Base-by-base conservation (phyloP, 2,888 invertebrate species). In the Sinelater perroti region DNA sequence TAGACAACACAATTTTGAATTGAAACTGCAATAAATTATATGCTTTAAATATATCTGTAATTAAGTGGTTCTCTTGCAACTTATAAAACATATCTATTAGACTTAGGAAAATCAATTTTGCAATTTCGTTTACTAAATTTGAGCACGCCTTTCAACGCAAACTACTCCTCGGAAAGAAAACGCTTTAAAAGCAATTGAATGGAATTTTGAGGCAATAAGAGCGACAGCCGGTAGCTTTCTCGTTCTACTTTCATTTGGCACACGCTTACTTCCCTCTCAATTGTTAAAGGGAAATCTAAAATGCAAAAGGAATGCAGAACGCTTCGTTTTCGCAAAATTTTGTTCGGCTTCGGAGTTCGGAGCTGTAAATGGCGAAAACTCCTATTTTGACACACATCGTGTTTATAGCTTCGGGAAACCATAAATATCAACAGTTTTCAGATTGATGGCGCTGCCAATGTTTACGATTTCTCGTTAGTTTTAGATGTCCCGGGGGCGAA, bases 371-470 rank as follows among this genome's bases (percentile, higher is more conserved):
- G 26, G 52, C 16, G 49, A 52, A 31, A 44, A 45, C 50, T 53
- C 51, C 49, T 36, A 44, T 53, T 62, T 62, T 62, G 62, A 59
- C 59, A 59, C 53, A 47, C 31, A 53, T 52, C 50, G 52, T 59
- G 59, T 59, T 62, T 62, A 62, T 58, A 54, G 53, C 59, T 45
- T 40, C 36, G 53, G 49, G 49, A 55, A 59, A 50, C 49, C 50
- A 62, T 62, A 62, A 62, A 62, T 62, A 62, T 62, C 62, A 62
- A 59, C 59, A 62, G 59, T 62, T 62, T 54, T 38, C 31, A 46
- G 54, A 54, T 54, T 54, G 54, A 47, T 54, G 40, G 30, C n/a
- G 30, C 40, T 47, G 31, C 21, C 38, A 54, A 47, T 54, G 30
- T 54, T 54, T 40, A 54, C 47, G 54, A 54, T 33, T 36, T 53